Evolutionary conservation across 2,888 invertebrate genomes (phyloP).

Genomic region (Athalia rosae): DNA sequence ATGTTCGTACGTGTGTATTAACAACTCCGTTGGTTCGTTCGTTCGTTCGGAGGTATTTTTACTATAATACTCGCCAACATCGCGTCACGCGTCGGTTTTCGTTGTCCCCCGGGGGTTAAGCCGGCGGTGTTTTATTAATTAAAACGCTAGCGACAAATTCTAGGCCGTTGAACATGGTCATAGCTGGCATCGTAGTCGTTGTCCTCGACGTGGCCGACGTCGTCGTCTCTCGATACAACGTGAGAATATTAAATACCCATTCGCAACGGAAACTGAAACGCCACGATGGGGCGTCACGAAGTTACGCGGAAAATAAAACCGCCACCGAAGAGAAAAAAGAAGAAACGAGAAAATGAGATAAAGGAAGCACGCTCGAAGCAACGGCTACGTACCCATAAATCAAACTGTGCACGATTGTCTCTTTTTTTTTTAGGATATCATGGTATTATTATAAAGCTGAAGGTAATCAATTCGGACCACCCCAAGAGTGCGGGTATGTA

Average conservation of each 20-base stretch:
- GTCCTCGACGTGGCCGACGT: neutral
- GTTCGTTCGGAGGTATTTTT: slow-evolving; percentile 4
- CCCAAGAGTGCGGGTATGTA: neutral
- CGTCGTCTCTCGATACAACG: neutral
- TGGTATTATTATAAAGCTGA: too few species aligned
- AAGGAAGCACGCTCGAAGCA: too few species aligned
- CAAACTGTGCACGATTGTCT: too few species aligned
- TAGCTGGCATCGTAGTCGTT: neutral
- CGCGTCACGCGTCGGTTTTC: slow-evolving; percentile 10
- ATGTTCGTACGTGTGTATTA: neutral
- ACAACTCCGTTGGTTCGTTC: too few species aligned
- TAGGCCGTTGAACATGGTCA: slow-evolving; percentile 2
- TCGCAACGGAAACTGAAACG: too few species aligned
- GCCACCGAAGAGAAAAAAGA: too few species aligned
- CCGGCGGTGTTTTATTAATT: slow-evolving; percentile 30
- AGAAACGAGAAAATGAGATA: too few species aligned
- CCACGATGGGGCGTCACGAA: too few species aligned
- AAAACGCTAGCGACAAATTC: slow-evolving; percentile 33
- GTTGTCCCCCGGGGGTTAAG: slow-evolving; percentile 24
- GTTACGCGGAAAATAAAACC: too few species aligned
- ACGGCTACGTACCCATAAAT: too few species aligned
- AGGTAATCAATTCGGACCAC: slow-evolving; percentile 19
- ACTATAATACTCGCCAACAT: slow-evolving; percentile 5
- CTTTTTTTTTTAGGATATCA: too few species aligned
- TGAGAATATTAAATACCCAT: neutral